phyloP scores from a whole-genome alignment of 2,113 vertebrate genomes.

The Todiramphus chloris region DNA sequence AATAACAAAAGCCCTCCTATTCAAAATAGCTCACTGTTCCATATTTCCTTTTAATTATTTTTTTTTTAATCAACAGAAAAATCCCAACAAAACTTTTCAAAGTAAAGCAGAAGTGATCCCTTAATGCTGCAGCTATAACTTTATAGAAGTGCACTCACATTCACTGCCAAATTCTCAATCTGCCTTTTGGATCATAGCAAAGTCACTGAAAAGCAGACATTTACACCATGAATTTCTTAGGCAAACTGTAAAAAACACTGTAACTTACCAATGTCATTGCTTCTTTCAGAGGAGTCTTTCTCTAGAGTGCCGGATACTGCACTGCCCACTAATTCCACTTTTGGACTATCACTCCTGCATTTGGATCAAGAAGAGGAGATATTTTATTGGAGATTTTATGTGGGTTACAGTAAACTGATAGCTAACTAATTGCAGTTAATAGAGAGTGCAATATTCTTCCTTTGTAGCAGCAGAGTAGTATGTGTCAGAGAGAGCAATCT shows the following conservation, averaged over 20 bases:
- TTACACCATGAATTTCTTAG: not conserved
- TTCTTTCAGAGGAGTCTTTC: conserved; percentile 87
- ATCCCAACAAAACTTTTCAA: not conserved
- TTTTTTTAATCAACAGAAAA: not conserved
- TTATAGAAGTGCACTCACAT: not conserved
- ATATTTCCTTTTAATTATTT: not conserved
- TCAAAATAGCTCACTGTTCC: not conserved
- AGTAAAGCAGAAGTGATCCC: not conserved
- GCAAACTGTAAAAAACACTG: conserved; percentile 3
- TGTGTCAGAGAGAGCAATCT: conserved; percentile 34
- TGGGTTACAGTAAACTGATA: not conserved
- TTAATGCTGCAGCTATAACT: not conserved
- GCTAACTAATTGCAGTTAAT: not conserved
- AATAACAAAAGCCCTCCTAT: not conserved
- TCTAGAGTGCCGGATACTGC: conserved; percentile 79
- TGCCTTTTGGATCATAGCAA: not conserved
- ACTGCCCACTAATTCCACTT: conserved; percentile 85
- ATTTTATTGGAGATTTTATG: conserved; percentile 40
- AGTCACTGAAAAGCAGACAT: not conserved
- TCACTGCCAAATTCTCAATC: not conserved
- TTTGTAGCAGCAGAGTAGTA: not conserved
- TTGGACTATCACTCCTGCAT: conserved; percentile 91
- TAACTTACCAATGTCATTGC: conserved; percentile 91
- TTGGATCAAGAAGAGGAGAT: conserved; percentile 71
- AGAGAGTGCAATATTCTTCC: conserved; percentile 7